phyloP scores from a whole-genome alignment of 2,797 vertebrate species.

The Melanotaenia boesemani region DNA sequence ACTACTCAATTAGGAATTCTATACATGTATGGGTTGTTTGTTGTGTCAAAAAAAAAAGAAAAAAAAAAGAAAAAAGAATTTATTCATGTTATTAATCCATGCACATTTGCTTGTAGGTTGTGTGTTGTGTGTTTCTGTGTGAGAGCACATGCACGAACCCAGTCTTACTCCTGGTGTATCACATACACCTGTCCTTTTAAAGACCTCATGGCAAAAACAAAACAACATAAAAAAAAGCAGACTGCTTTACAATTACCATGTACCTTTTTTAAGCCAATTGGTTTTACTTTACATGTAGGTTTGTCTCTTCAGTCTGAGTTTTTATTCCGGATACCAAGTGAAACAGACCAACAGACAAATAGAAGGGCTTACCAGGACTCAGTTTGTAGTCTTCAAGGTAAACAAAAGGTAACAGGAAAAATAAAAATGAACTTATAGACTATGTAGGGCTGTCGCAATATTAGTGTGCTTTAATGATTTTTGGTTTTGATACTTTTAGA shows the following conservation, averaged over 20 bases:
- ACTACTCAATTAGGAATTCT: not conserved
- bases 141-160: not conserved
- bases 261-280: not conserved
- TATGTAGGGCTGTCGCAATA: not conserved
- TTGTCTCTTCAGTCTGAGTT: not conserved
- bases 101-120: not conserved
- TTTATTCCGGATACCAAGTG: not conserved
- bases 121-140: not conserved
- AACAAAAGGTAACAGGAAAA: not conserved
- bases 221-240: no score
- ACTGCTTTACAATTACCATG: not conserved
- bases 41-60: no score
- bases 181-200: no score
- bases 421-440: not conserved
- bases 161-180: not conserved
- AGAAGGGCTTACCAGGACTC: not conserved
- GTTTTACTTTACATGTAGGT: not conserved
- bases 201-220: no score
- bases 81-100: no score
- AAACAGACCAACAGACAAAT: not conserved
- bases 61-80: no score
- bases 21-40: no score
- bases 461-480: not conserved
- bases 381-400: not conserved
- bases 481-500: no score